These are phyloP conservation scores for Anthopleura xanthogrammica DNA, from an alignment of 92 coral and sea anemone genomes.

Conservation along the genomic window DNA sequence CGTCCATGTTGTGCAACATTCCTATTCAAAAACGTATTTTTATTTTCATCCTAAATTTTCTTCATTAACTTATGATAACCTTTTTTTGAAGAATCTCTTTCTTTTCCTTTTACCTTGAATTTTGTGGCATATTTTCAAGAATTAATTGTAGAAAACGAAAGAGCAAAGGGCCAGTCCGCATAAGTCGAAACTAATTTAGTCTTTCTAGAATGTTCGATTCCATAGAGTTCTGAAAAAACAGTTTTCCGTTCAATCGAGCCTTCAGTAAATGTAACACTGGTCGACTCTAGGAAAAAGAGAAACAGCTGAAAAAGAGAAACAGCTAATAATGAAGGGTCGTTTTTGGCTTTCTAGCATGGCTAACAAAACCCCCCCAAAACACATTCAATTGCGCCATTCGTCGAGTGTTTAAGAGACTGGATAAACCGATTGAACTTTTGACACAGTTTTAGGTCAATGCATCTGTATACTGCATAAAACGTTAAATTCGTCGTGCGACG, in stretches of 20 bases:
- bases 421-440: too few species aligned
- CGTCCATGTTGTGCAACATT: not conserved
- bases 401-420: too few species aligned
- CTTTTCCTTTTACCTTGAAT: not conserved
- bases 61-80: not conserved
- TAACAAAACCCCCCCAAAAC: too few species aligned
- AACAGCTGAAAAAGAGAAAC: too few species aligned
- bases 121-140: not conserved
- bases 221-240: not conserved
- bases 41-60: not conserved
- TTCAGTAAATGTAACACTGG: too few species aligned
- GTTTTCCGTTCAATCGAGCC: not conserved
- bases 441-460: too few species aligned
- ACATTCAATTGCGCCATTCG: too few species aligned
- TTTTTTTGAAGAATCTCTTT: not conserved
- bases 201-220: not conserved
- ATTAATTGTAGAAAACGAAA: not conserved
- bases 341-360: too few species aligned
- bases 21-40: not conserved
- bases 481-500: too few species aligned
- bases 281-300: too few species aligned
- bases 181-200: conserved; percentile 2
- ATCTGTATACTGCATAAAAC: too few species aligned
- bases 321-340: too few species aligned
- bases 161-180: not conserved